Percentiles rank a stretch among this genome's conserved stretches.
Conservation (phyloP, 2,797 vertebrate species). For the Paguma larvata region DNA sequence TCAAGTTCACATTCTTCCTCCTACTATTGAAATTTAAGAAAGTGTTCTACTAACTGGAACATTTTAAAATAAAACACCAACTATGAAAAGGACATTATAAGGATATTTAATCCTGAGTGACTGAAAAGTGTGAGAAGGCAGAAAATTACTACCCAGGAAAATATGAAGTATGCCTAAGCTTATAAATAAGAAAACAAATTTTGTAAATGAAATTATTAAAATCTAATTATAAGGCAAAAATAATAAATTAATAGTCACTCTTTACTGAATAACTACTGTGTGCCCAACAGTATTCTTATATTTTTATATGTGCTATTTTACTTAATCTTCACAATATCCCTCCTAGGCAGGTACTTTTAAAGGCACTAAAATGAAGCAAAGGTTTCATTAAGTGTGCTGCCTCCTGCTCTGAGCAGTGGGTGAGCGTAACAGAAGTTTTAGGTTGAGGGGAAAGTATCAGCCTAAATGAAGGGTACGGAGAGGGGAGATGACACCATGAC, state of each 20-base stretch:
- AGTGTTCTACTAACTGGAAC: neutral
- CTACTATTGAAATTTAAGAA: conserved; percentile 12
- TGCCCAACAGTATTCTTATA: neutral
- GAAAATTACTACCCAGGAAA: conserved; percentile 27
- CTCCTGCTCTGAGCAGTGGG: neutral
- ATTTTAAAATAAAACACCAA: conserved; percentile 49
- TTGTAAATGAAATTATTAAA: neutral
- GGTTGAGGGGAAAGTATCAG: neutral
- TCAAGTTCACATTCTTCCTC: neutral
- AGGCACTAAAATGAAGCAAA: neutral
- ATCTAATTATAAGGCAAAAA: neutral
- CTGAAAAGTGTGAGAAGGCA: neutral
- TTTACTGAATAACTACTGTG: neutral
- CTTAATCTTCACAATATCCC: neutral
- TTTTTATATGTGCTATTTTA: conserved; percentile 5
- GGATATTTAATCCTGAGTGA: conserved; percentile 26
- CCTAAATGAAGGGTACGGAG: neutral
- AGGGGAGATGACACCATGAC: conserved; percentile 2
- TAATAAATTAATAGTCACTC: neutral
- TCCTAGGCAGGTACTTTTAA: neutral
- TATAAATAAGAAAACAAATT: conserved; percentile 24
- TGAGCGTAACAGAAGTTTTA: neutral
- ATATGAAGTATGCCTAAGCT: neutral
- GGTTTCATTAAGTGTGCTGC: neutral
- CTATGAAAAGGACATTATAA: conserved; percentile 41